Evolutionary conservation across 2,888 invertebrate genomes (phyloP).

Genomic region (Caenorhabditis zanzibari): DNA sequence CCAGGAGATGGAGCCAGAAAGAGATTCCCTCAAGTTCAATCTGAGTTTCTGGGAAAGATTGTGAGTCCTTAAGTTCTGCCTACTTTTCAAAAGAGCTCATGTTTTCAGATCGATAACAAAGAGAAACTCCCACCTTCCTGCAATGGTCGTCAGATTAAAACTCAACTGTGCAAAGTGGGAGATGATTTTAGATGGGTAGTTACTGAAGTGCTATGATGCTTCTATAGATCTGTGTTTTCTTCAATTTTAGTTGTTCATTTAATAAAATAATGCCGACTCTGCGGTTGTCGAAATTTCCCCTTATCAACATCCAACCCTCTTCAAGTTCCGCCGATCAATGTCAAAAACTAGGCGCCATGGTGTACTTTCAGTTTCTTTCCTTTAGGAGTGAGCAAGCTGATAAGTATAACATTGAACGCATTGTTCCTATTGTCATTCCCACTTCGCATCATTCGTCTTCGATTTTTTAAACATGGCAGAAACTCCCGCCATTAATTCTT

Average conservation of each 20-base stretch:
- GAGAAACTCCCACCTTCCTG: conserved; percentile 5
- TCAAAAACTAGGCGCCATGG: too few relatives aligned
- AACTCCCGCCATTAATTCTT: too few relatives aligned
- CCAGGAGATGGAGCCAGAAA: not conserved
- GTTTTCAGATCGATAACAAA: conserved; percentile 25
- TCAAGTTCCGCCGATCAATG: too few relatives aligned
- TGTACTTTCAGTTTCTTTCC: not conserved
- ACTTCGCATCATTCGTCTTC: too few relatives aligned
- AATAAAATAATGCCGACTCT: not conserved
- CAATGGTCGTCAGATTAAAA: conserved; percentile 1
- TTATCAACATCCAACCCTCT: too few relatives aligned
- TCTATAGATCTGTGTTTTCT: too few relatives aligned
- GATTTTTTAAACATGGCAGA: too few relatives aligned
- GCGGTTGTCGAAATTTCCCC: too few relatives aligned
- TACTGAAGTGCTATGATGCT: not conserved
- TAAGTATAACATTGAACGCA: too few relatives aligned
- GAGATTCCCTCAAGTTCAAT: not conserved
- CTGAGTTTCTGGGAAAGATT: conserved; percentile 17
- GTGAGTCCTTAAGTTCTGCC: too few relatives aligned
- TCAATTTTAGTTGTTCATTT: not conserved
- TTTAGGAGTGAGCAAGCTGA: too few relatives aligned
- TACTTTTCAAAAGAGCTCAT: not conserved
- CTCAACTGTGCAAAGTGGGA: conserved; percentile 20
- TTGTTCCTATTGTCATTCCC: too few relatives aligned
- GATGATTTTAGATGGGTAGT: conserved; percentile 14